Evolutionary conservation across 1,140 invertebrate species (phyloP).

Genomic region (Eueides isabella): DNA sequence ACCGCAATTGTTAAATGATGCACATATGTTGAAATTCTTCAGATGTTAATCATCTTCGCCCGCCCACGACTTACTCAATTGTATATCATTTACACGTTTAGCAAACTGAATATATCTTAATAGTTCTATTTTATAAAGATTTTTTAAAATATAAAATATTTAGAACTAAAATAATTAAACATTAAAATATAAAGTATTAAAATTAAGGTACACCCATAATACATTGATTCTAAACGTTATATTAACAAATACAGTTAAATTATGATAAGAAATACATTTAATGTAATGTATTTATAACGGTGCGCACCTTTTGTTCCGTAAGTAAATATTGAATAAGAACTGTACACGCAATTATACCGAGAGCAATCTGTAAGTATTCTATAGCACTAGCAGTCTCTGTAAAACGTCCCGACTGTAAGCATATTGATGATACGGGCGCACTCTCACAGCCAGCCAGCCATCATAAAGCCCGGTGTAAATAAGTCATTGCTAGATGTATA

Average conservation of each 20-base stretch:
- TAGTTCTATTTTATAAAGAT: not conserved
- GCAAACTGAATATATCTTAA: not conserved
- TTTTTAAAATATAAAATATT: not conserved
- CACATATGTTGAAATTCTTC: conserved; percentile 34
- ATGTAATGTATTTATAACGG: not conserved
- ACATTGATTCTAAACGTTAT: too few relatives aligned
- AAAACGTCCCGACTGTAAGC: conserved; percentile 52
- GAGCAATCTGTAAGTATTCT: conserved; percentile 50
- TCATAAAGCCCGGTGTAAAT: conserved; percentile 50
- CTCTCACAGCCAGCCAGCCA: conserved; percentile 60
- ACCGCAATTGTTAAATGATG: conserved; percentile 17
- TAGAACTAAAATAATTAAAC: not conserved
- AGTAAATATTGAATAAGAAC: conserved; percentile 38
- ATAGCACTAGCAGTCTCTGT: conserved; percentile 50
- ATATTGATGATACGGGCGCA: conserved; percentile 58
- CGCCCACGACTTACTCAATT: conserved; percentile 31
- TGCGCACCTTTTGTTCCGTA: conserved; percentile 22
- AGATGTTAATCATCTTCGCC: conserved; percentile 29
- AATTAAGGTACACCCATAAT: too few relatives aligned
- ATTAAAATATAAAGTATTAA: not conserved
- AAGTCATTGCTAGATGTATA: conserved; percentile 49
- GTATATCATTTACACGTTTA: conserved; percentile 15
- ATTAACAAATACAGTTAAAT: too few relatives aligned
- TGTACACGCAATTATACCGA: conserved; percentile 49
- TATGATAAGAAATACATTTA: not conserved